Evolutionary conservation across 2,113 vertebrate species (phyloP), one percentile per base, ranked within the genome.

Genomic region (Sylvilagus bachmani): DNA sequence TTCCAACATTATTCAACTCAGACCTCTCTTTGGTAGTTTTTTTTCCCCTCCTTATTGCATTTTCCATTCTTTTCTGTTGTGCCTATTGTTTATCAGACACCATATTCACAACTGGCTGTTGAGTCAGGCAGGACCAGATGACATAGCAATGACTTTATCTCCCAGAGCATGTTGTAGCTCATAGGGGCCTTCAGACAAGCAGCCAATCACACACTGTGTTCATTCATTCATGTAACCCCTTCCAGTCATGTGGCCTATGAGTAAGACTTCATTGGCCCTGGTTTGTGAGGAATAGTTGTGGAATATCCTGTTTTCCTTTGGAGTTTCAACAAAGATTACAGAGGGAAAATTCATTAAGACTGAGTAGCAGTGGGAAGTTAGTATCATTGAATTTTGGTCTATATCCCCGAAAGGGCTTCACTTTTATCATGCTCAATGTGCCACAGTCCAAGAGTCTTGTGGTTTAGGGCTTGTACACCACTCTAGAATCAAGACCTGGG

Each of bases 11-110:
- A 44, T 86, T 58, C 36, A 36, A 38, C 19, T 12, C 22, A 38
- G 1, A 29, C 0, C 5, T 13, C 0, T 8, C 8, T 71, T 90
- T 58, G 10, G 29, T 5, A 86, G 22, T 19, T 11, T 2, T 61
- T 36, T 31, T 24, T 61, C 14, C 38, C 38, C 70, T 29, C 36
- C 19, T 29, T 75, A 58, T 77, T 62, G 2, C 4, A 6, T 29
- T 25, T 2, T 13, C 64, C 29, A 4, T 81, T 82, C 17, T 4
- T 49, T 89, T 10, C 29, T 69, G 14, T 0, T 74, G 21, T 5
- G 71, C 2, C 12, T 89, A 21, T 29, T 17, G 3, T 51, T 0
- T 33, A 67, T 62, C 29, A 71, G 13, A 24, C 19, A 95, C 1
- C 61, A 14, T 33, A 10, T 22, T 74, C 58, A 58, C 22, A 95